Percentiles rank a stretch among this genome's conserved stretches.
phyloP scores from a whole-genome alignment of 2,797 vertebrate genomes.

The Sardinella longiceps region DNA sequence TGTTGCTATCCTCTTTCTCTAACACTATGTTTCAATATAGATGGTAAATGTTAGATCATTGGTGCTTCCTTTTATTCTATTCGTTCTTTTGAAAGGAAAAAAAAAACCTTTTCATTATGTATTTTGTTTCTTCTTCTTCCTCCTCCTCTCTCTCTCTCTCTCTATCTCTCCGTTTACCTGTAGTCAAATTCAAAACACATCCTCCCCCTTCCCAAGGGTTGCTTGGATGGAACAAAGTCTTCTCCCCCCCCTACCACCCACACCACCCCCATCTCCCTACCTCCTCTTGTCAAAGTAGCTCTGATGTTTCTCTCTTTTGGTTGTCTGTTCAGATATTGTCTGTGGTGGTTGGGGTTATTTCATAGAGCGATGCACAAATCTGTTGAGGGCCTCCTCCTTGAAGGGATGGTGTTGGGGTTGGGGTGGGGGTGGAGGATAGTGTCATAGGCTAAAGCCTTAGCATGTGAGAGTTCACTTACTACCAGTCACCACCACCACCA shows the following conservation, averaged over 20 bases:
- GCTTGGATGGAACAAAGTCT: constrained; percentile 55
- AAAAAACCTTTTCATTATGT: constrained; percentile 52
- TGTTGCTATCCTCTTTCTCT: constrained; percentile 60
- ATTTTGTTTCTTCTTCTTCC: constrained; percentile 50
- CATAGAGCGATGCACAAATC: neutral
- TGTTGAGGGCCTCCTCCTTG: neutral
- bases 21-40: constrained; percentile 56
- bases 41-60: constrained; percentile 69
- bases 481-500: constrained; percentile 25
- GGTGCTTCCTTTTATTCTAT: constrained; percentile 77
- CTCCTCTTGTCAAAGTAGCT: constrained; percentile 59
- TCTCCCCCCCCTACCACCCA: constrained; percentile 59
- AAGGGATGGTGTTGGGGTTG: too few species aligned
- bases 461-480: neutral
- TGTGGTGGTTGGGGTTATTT: constrained; percentile 34
- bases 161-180: constrained; percentile 47
- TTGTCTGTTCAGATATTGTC: constrained; percentile 25
- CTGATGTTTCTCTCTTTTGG: constrained; percentile 24
- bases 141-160: constrained; percentile 39
- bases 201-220: constrained; percentile 46
- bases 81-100: constrained; percentile 59
- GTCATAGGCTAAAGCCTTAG: neutral
- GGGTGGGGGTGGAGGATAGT: too few species aligned
- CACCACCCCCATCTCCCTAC: neutral
- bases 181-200: constrained; percentile 35